Conservation (phyloP, 2,797 vertebrate genomes). For the Myotis pilosus region DNA sequence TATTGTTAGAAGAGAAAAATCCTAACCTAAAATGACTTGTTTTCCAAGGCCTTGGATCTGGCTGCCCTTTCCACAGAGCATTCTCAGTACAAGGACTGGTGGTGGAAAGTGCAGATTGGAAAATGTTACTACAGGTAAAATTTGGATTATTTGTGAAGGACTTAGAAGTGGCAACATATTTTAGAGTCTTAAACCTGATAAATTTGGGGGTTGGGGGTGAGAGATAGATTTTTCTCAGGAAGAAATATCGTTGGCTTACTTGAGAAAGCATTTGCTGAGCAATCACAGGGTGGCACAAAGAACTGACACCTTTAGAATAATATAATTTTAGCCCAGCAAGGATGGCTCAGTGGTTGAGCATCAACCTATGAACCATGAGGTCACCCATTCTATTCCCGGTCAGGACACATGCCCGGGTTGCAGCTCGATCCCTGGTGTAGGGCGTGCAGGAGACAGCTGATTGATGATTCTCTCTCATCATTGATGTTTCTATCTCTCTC, state of each 20-base stretch:
- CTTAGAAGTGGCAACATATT: neutral
- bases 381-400: too few species aligned
- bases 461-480: too few species aligned
- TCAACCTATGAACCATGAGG: too few species aligned
- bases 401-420: too few species aligned
- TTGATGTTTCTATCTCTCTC: too few species aligned
- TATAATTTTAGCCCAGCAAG: neutral
- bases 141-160: neutral
- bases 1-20: constrained; percentile 52
- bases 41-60: constrained; percentile 94
- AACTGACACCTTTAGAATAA: neutral
- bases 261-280: neutral
- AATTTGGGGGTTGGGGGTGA: neutral
- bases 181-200: neutral
- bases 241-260: neutral
- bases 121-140: constrained; percentile 98
- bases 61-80: constrained; percentile 96
- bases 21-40: constrained; percentile 76
- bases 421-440: too few species aligned
- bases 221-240: neutral
- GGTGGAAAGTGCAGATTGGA: constrained; percentile 99
- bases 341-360: too few species aligned
- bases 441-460: too few species aligned
- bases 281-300: neutral
- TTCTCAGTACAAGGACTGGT: constrained; percentile 98